Base-by-base conservation (phyloP, 2,888 invertebrate species). In the Digitonthophagus gazella region DNA sequence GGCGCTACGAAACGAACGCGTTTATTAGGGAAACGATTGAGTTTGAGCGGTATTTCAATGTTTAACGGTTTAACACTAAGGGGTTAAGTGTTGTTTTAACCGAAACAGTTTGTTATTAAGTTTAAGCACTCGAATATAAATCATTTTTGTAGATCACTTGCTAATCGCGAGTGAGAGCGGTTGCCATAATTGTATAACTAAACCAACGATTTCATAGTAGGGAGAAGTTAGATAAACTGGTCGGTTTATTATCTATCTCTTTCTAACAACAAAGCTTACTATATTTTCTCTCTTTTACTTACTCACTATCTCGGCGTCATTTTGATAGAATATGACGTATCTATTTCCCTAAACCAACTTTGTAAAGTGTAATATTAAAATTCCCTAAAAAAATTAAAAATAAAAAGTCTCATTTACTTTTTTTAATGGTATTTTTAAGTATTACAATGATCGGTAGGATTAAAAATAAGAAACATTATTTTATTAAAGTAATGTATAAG, bases 1-100 rank as follows among this genome's bases (percentile, higher is more conserved):
- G 61, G 61, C 61, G 61, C 19, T n/a, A 18, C 61, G 61, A 61
- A 20, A 19, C 8, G 6, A 18, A 20, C 61, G n/a, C 18, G 61
- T 19, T 61, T 18, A 61, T 20, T 18, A 14, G 18, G 6, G 11
- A 2, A 3, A 3, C 28, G 28, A 44, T 11, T 44, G 11, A 44
- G 8, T 1, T 11, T 6, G 11, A 6, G 11, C 28, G 28, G 6
- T 8, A 44, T 44, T 44, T 44, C 11, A 44, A 44, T 3, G 8
- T 11, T 3, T 11, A 2, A 11, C 6, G 6, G 6, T 5, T 6
- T 44, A 8, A 44, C 28, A 44, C 6, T 44, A 44, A 44, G 8
- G 28, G 28, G 11, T 8, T 44, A 8, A 1, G 28, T 44, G 6
- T 44, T 8, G 28, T 44, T 44, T 11, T 2, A 44, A 6, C 11